Evolutionary conservation across 2,797 vertebrate species (phyloP).

Genomic region (Malurus leucopterus): DNA sequence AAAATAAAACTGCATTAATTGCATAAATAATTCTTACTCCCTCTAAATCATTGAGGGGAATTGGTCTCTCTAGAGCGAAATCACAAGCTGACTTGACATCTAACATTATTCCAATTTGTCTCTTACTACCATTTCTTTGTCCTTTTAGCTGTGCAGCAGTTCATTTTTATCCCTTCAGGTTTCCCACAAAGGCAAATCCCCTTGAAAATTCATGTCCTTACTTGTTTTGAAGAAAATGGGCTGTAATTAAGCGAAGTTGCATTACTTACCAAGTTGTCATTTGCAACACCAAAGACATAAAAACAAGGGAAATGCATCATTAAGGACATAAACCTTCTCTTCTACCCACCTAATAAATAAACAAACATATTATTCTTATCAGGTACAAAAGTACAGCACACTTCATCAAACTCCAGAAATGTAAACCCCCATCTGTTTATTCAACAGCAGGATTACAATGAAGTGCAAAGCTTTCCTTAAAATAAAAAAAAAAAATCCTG

Average conservation of each 20-base stretch:
- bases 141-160: background rate
- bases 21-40: background rate
- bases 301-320: constrained; percentile 34
- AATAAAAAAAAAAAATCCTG: background rate
- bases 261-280: constrained; percentile 30
- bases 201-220: background rate
- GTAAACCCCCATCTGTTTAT: background rate
- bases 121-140: background rate
- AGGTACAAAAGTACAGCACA: constrained; percentile 8
- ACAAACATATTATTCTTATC: constrained; percentile 41
- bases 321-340: constrained; percentile 44
- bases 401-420: constrained; percentile 26
- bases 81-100: background rate
- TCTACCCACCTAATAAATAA: constrained; percentile 38
- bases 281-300: constrained; percentile 29
- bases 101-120: background rate
- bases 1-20: rapidly evolving
- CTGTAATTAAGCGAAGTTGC: constrained; percentile 33
- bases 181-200: background rate
- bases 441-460: background rate
- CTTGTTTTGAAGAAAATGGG: constrained; percentile 24
- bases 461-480: background rate
- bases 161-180: background rate
- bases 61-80: background rate
- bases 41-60: background rate